Evolutionary conservation across 2,113 vertebrate genomes (phyloP).

Genomic region (Blennius ocellaris): DNA sequence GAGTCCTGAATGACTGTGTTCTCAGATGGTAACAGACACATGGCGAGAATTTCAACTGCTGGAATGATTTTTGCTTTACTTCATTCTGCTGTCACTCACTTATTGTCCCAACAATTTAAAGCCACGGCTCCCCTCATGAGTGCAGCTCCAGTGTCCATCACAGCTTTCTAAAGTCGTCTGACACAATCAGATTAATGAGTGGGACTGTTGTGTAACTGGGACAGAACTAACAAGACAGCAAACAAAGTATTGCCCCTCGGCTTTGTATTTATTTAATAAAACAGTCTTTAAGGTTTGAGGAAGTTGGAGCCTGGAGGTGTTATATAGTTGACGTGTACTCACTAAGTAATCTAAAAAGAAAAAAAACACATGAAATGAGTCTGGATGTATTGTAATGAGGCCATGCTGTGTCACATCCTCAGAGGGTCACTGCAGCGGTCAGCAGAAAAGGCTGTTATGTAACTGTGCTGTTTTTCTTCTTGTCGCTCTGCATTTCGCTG

Average conservation of each 20-base stretch:
- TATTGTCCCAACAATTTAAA: neutral
- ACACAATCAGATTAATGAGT: slow-evolving; percentile 62
- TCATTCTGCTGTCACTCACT: neutral
- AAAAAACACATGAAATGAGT: neutral
- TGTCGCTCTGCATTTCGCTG: slow-evolving; percentile 35
- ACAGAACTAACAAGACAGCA: slow-evolving; percentile 24
- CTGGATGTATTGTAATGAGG: slow-evolving; percentile 50
- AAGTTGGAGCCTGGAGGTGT: neutral
- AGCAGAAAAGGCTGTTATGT: slow-evolving; percentile 55
- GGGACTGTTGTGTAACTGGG: slow-evolving; percentile 53
- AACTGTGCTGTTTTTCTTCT: slow-evolving; percentile 52
- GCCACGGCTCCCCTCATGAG: neutral
- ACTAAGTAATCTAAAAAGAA: slow-evolving; percentile 3
- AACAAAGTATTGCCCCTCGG: neutral
- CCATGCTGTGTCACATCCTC: slow-evolving; percentile 21
- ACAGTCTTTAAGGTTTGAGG: neutral
- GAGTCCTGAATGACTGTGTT: slow-evolving; percentile 15
- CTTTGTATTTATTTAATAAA: neutral
- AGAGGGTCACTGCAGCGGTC: slow-evolving; percentile 34
- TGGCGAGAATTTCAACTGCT: neutral
- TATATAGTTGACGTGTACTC: neutral
- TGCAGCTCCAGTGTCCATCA: neutral
- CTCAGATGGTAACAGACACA: neutral
- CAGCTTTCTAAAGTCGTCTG: slow-evolving; percentile 22
- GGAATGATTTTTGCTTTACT: neutral